Evolutionary conservation across 2,797 vertebrate species (phyloP).

Genomic region (Yasuhikotakia modesta): DNA sequence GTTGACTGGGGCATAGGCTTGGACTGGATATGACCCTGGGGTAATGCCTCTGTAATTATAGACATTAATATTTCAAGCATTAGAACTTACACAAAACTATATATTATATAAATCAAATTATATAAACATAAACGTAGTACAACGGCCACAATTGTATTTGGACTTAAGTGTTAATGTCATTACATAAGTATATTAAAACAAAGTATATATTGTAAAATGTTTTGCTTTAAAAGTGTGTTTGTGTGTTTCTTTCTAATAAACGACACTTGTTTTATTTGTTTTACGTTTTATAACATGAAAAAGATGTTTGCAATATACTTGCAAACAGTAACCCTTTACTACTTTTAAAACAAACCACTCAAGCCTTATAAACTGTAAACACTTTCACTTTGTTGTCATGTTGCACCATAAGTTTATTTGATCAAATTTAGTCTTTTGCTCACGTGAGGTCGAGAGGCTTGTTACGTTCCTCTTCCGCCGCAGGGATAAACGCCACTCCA

Average conservation of each 20-base stretch:
- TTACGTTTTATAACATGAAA: too few species aligned
- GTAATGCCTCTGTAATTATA: constrained; percentile 53
- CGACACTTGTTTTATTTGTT: too few species aligned
- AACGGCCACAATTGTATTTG: too few species aligned
- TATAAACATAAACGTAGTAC: too few species aligned
- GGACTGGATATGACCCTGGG: constrained; percentile 65
- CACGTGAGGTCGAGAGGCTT: constrained; percentile 56
- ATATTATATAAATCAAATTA: too few species aligned
- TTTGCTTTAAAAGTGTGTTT: too few species aligned
- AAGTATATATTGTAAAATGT: too few species aligned
- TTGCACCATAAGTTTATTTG: not conserved
- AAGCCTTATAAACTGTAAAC: not conserved
- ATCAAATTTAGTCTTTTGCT: constrained; percentile 13
- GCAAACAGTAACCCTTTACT: not conserved
- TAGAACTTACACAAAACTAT: not conserved
- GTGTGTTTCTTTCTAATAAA: not conserved
- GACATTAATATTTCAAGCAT: not conserved
- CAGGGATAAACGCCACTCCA: constrained; percentile 56
- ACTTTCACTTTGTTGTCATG: not conserved
- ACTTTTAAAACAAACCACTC: not conserved
- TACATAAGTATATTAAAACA: too few species aligned
- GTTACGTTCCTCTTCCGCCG: constrained; percentile 54
- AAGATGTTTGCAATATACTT: too few species aligned
- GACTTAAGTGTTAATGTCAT: too few species aligned
- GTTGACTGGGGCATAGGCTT: constrained; percentile 57